A percentile compares a stretch with the other conserved stretches of the same genome.
Evolutionary conservation across 2,113 vertebrate genomes (phyloP).

Genomic region (Tenrec ecaudatus): DNA sequence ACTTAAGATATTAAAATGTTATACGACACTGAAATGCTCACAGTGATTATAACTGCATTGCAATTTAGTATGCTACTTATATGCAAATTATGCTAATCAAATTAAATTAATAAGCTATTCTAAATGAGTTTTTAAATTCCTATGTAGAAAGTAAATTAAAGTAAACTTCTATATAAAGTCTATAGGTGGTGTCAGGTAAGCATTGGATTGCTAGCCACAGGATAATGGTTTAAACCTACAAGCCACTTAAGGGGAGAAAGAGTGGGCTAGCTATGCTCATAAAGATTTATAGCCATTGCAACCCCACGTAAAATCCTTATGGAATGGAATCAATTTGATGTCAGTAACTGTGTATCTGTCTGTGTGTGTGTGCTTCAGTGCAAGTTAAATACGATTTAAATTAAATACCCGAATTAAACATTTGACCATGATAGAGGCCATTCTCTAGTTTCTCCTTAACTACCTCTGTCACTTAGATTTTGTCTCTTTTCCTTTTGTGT

Average conservation of each 20-base stretch:
- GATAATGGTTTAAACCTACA: background rate
- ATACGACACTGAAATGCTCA: background rate
- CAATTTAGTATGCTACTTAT: too few relatives aligned
- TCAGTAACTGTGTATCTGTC: too few relatives aligned
- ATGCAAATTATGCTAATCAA: background rate
- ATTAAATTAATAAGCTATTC: background rate
- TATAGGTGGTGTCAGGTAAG: too few relatives aligned
- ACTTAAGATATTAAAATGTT: background rate
- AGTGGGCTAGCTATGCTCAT: too few relatives aligned
- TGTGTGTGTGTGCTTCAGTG: background rate
- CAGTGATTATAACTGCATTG: too few relatives aligned
- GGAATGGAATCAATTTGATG: too few relatives aligned
- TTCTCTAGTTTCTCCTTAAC: too few relatives aligned
- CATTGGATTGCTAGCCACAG: too few relatives aligned
- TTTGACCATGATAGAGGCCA: background rate
- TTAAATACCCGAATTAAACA: background rate
- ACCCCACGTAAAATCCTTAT: too few relatives aligned
- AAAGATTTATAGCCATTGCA: too few relatives aligned
- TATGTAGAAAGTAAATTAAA: slow-evolving; percentile 42
- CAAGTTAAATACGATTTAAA: background rate
- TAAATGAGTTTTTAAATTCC: background rate
- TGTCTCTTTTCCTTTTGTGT: background rate
- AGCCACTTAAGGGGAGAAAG: too few relatives aligned
- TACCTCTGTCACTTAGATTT: background rate
- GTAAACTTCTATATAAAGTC: background rate